These are phyloP conservation scores for Scartelaos histophorus DNA, from an alignment of 2,113 vertebrate species.

Conservation along the genomic window DNA sequence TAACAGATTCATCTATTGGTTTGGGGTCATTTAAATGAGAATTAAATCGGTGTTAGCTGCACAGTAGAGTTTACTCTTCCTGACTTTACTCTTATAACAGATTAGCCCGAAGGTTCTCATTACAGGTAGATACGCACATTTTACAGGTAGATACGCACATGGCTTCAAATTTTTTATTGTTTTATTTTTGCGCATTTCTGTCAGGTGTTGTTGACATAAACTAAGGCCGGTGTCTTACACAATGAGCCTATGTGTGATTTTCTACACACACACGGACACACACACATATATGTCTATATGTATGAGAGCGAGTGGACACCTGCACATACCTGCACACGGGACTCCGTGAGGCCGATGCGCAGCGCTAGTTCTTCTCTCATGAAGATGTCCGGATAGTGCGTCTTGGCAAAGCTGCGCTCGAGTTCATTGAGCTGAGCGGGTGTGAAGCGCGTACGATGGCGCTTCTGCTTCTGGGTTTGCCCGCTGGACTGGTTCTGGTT, in stretches of 20 bases:
- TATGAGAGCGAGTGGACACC: not conserved
- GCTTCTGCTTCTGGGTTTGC: constrained; percentile 92
- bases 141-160: too few species aligned
- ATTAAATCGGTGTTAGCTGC: not conserved
- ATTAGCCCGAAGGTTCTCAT: too few species aligned
- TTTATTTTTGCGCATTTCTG: not conserved
- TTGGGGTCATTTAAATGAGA: not conserved
- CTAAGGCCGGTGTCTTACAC: not conserved
- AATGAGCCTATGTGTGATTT: too few species aligned
- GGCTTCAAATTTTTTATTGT: not conserved
- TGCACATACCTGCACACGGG: constrained; percentile 95
- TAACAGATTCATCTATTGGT: not conserved
- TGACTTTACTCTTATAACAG: not conserved
- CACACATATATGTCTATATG: too few species aligned
- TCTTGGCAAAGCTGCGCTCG: constrained; percentile 96
- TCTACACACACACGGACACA: too few species aligned
- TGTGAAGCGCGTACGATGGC: constrained; percentile 95
- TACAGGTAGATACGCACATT: too few species aligned
- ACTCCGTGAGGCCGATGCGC: constrained; percentile 93
- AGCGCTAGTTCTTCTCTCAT: constrained; percentile 94
- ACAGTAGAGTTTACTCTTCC: not conserved
- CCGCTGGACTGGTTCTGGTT: constrained; percentile 71
- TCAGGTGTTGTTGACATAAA: not conserved
- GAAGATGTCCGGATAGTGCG: constrained; percentile 96
- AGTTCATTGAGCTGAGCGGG: constrained; percentile 95